Percentiles rank a stretch among this genome's conserved stretches.
These are phyloP conservation scores for western clawed frog (Xenopus tropicalis) DNA, from an alignment of 2,113 vertebrate genomes.

Conservation along the genomic window DNA sequence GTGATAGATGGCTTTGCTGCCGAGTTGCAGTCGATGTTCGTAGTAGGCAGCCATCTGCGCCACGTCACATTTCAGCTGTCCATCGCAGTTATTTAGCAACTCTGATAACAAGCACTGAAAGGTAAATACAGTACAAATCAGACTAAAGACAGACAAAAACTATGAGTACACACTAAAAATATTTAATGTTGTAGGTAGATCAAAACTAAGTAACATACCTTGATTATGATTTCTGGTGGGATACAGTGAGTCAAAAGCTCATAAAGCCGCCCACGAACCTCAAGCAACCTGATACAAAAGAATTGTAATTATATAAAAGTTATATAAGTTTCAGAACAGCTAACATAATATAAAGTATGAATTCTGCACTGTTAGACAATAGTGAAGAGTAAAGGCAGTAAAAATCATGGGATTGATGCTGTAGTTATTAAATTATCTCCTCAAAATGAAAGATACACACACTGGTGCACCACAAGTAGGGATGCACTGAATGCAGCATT, in stretches of 20 bases:
- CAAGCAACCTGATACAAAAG: conserved; percentile 76
- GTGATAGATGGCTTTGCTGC: conserved; percentile 95
- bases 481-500: no score
- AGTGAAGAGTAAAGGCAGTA: no score
- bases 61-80: conserved; percentile 92
- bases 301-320: not conserved
- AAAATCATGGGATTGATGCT: no score
- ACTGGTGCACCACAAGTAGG: no score
- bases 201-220: conserved; percentile 64
- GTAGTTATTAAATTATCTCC: no score
- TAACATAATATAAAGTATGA: no score
- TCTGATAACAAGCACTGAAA: conserved; percentile 84
- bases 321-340: no score
- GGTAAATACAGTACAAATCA: conserved; percentile 6
- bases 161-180: not conserved
- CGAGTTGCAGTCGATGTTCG: conserved; percentile 90
- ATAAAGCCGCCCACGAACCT: conserved; percentile 89
- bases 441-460: no score
- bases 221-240: conserved; percentile 94
- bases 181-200: not conserved
- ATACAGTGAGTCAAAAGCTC: conserved; percentile 96
- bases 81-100: conserved; percentile 90
- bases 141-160: not conserved
- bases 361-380: no score
- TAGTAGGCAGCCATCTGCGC: conserved; percentile 90